Evolutionary conservation across 2,797 vertebrate species (phyloP), one percentile per base, ranked within the genome.

Genomic region (Hydrophis major): DNA sequence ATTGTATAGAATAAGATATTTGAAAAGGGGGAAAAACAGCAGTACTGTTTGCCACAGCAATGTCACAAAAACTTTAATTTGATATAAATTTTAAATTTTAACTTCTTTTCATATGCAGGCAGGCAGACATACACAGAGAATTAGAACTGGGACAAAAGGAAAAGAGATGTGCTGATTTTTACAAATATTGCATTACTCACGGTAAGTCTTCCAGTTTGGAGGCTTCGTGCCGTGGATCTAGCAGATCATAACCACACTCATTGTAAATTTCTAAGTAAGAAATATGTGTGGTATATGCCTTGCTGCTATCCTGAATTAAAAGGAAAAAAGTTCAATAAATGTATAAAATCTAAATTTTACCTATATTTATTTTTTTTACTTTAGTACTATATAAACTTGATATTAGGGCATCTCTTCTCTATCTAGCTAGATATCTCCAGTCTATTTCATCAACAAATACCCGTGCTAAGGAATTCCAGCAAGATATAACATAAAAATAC

Each of bases 251-350:
- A 95, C 99, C 99, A 94, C 98, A 97, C 95, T 99, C 99, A 86
- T 99, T 99, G 97, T 99, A 99, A 97, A 99, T 99, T 98, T 99
- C 99, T 97, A 99, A 98, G 96, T 99, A 99, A 94, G 99, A 99
- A 96, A 99, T 97, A 87, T 98, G 98, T n/a, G 98, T 98, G 93
- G 98, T 99, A 88, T 99, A 99, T 20, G 98, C 96, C 97, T 98
- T 98, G 93, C 97, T 98, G 96, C 97, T 98, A 96, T 99, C 98
- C 99, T 99, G 97, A 93, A 95, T 74, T 91, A 92, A 69, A 93
- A 92, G 92, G 74, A 91, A 78, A 90, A 37, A 42, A 95, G 50
- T 27, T 92, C 93, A 95, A 93, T n/a, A 94, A 61, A 63, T 78
- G 59, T 20, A 53, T 61, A 87, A 94, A 93, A 2, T 18, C 63